Evolutionary conservation across 2,797 vertebrate genomes (phyloP).

Genomic region (Gallinago solitaria): DNA sequence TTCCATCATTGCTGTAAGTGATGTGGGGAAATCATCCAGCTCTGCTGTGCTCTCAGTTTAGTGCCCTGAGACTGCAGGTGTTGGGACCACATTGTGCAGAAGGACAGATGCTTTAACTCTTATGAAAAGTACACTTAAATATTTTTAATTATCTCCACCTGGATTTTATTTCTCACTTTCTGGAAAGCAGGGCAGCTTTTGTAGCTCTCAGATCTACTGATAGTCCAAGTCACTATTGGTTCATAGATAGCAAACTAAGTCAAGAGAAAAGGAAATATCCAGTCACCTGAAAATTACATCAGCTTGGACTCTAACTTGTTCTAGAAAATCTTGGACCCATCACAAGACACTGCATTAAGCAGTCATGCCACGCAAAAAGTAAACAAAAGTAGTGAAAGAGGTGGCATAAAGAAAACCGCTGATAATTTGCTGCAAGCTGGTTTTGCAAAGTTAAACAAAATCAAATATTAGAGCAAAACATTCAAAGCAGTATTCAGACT

Average conservation of each 20-base stretch:
- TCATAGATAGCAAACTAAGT: background rate
- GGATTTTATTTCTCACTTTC: background rate
- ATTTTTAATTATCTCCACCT: background rate
- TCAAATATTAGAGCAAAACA: background rate
- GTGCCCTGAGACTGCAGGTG: background rate
- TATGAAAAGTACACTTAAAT: background rate
- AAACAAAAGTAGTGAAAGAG: background rate
- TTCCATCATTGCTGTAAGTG: background rate
- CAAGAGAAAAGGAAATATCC: background rate
- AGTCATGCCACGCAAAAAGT: background rate
- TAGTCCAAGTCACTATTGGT: background rate
- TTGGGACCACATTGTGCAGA: background rate
- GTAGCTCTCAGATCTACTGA: background rate
- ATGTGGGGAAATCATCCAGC: background rate
- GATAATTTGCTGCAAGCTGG: background rate
- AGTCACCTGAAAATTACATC: background rate
- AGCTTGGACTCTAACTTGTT: background rate
- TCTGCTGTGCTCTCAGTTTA: background rate
- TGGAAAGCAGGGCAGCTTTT: background rate
- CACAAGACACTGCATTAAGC: background rate
- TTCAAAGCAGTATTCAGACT: background rate
- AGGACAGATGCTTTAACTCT: background rate
- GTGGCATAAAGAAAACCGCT: background rate
- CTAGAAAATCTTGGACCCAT: background rate
- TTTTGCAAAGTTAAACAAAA: background rate